Base-by-base conservation (phyloP, 2,113 vertebrate species). In the Hippocampus barbouri region DNA sequence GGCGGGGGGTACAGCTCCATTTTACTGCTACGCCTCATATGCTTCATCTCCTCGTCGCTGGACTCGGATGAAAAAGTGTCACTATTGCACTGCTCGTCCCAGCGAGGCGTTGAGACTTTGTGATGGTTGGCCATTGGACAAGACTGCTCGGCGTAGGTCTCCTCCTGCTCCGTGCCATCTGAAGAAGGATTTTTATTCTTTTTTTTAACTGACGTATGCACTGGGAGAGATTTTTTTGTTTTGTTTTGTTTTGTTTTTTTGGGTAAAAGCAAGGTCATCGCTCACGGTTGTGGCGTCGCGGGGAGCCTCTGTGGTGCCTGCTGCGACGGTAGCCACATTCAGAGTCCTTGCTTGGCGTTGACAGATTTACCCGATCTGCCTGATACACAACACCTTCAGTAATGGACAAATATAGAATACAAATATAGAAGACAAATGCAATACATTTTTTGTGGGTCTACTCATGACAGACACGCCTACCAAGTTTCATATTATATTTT, bases 301-400 rank as follows among this genome's bases (percentile, higher is more conserved):
- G 78, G 18, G 93, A 92, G 69, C 69, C 88, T 78, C 92, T 93
- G 73, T 88, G 88, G n/a, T 89, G 93, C 27, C 91, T 90, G 0
- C 74, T 78, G 41, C 87, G 90, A 5, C 88, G 93, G 86, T 93
- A 93, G 70, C 89, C 91, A 84, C 93, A 93, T 74, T 93, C 93
- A 0, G 90, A 95, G 40, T 94, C 94, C 82, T 94, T 95, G n/a
- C 85, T 91, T 72, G 93, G 92, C 4, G 93, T 93, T 63, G 93
- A 69, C 80, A 94, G 95, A 85, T 94, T 93, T 87, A 95, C 90
- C 69, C 95, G 93, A 71, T 95, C 96, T 96, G 93, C 96, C 97
- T 99, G 92, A 91, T 90, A 92, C 83, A 94, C 66, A 89, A 84
- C 66, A 92, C 84, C 82, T 79, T 90, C 88, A 93, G 91, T 90